Evolutionary conservation across 2,797 vertebrate genomes (phyloP).

Genomic region (Mormyrus hasselquistii): DNA sequence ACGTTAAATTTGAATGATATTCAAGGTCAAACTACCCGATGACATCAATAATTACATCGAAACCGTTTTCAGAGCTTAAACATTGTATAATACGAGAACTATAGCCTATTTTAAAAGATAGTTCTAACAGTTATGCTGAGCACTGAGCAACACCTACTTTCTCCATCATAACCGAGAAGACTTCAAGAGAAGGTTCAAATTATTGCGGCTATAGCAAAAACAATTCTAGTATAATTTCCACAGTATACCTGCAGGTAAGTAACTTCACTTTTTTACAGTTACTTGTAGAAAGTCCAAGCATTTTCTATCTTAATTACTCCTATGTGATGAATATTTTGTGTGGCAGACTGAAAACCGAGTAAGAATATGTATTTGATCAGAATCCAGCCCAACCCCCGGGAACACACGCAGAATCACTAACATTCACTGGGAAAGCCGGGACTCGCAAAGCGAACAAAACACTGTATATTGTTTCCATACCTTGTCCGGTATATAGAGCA

Average conservation of each 20-base stretch:
- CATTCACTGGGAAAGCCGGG: neutral
- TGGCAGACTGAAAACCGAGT: neutral
- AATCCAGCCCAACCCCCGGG: neutral
- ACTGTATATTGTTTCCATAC: slow-evolving; percentile 35
- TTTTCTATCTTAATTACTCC: neutral
- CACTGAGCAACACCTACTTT: neutral
- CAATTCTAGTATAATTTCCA: neutral
- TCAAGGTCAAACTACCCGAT: slow-evolving; percentile 50
- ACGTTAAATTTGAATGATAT: slow-evolving; percentile 6
- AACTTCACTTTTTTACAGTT: neutral
- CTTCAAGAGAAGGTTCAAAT: neutral
- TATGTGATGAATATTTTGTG: neutral
- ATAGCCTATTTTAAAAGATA: neutral
- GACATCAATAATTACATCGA: slow-evolving; percentile 15
- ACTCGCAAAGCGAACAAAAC: neutral
- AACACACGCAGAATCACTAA: neutral
- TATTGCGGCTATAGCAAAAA: neutral
- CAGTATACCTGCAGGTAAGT: neutral
- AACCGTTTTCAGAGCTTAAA: slow-evolving; percentile 21
- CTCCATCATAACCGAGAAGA: neutral
- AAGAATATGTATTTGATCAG: neutral
- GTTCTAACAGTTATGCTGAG: neutral
- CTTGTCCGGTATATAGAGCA: slow-evolving; percentile 28
- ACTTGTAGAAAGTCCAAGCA: neutral
- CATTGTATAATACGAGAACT: neutral